These are phyloP conservation scores for Caenorhabditis japonica DNA, from an alignment of 2,888 invertebrate species.

Conservation along the genomic window DNA sequence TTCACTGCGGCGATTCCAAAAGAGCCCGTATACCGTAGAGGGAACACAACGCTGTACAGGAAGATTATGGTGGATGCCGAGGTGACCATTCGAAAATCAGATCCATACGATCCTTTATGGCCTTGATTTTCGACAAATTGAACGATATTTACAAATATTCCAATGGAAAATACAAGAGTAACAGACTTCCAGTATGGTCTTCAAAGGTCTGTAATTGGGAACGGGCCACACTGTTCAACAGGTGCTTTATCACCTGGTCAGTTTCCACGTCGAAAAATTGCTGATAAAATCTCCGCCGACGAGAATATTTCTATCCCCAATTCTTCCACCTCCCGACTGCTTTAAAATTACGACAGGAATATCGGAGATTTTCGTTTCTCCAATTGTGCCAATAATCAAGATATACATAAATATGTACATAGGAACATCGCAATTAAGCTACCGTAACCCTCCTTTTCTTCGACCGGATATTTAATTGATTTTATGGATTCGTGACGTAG, in stretches of 20 bases:
- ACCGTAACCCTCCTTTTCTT: no score
- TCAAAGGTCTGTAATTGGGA: constrained; percentile 92
- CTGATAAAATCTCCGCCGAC: constrained; percentile 79
- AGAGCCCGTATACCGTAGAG: constrained; percentile 87
- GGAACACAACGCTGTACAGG: constrained; percentile 89
- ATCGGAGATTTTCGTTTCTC: no score
- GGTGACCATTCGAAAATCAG: constrained; percentile 89
- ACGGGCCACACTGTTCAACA: constrained; percentile 88
- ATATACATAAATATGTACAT: no score
- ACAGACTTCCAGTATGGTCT: constrained; percentile 95
- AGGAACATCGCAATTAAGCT: no score
- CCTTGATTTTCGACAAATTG: constrained; percentile 88
- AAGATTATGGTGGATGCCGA: constrained; percentile 91
- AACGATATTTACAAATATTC: constrained; percentile 91
- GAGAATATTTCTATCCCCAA: no score
- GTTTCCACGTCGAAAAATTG: constrained; percentile 90
- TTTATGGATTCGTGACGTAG: no score
- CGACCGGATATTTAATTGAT: no score
- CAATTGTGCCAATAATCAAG: no score
- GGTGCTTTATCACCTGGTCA: constrained; percentile 87
- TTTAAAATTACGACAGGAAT: no score
- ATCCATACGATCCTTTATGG: constrained; percentile 86
- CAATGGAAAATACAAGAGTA: constrained; percentile 93
- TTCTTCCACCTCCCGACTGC: no score
- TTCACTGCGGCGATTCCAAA: constrained; percentile 85